These are phyloP conservation scores for Rugalucina vietnamica DNA, from an alignment of 2,888 invertebrate genomes.

Conservation along the genomic window DNA sequence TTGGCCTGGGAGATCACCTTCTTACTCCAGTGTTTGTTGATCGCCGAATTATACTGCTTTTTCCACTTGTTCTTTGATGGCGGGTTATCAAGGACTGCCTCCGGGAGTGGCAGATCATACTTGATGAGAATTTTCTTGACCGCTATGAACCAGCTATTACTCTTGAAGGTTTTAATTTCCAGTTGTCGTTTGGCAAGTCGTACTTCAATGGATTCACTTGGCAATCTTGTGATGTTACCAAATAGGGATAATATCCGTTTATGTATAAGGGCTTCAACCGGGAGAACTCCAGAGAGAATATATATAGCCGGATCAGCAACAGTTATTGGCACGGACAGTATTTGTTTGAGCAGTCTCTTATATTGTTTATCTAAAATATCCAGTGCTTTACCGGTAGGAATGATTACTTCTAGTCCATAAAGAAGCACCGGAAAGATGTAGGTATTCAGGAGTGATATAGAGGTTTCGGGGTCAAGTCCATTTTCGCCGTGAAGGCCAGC, in stretches of 20 bases:
- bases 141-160: too few relatives aligned
- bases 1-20: too few relatives aligned
- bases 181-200: background rate
- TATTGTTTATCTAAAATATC: background rate
- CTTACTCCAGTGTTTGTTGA: too few relatives aligned
- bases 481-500: background rate
- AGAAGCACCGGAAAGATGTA: background rate
- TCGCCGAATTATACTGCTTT: too few relatives aligned
- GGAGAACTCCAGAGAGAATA: background rate
- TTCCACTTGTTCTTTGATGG: too few relatives aligned
- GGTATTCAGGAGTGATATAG: background rate
- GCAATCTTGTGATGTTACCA: background rate
- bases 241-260: background rate
- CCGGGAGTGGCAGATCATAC: too few relatives aligned
- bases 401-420: background rate
- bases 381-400: background rate
- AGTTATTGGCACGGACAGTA: background rate
- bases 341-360: background rate
- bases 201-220: background rate
- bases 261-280: background rate
- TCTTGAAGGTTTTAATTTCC: too few relatives aligned
- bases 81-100: too few relatives aligned
- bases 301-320: background rate
- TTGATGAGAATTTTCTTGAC: too few relatives aligned
- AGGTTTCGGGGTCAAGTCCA: background rate